A percentile compares a stretch with the other conserved stretches of the same genome.
Conservation (phyloP, 2,113 vertebrate species). For the Dolichallabes microphthalmus region DNA sequence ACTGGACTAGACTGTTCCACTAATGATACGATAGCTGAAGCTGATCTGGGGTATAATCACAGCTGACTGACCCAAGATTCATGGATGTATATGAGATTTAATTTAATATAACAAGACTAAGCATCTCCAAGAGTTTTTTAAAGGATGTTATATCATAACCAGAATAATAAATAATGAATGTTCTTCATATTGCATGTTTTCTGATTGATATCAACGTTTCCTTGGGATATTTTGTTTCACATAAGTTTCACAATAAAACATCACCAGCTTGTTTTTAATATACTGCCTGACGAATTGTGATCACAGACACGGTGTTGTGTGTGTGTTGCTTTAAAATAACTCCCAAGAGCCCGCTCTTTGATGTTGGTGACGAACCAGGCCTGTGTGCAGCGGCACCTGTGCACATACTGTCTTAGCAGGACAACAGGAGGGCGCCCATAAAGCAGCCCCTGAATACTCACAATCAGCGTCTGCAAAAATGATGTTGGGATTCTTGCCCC, state of each 20-base stretch:
- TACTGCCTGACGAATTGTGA: not conserved
- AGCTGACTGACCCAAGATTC: not conserved
- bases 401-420: slow-evolving; percentile 42
- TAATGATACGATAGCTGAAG: slow-evolving; percentile 30
- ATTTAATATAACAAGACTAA: not conserved
- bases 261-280: slow-evolving; percentile 10
- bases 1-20: slow-evolving; percentile 55
- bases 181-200: not conserved
- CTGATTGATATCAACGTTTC: not conserved
- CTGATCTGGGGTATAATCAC: not conserved
- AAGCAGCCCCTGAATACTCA: slow-evolving; percentile 75
- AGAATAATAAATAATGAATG: not conserved
- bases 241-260: not conserved
- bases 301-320: not conserved
- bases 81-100: not conserved
- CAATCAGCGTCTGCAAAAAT: slow-evolving; percentile 98
- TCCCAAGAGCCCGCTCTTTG: slow-evolving; percentile 33
- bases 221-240: not conserved
- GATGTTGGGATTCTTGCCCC: slow-evolving; percentile 98
- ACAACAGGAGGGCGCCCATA: slow-evolving; percentile 48
- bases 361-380: slow-evolving; percentile 37
- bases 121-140: not conserved
- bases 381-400: slow-evolving; percentile 43
- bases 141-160: not conserved
- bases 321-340: not conserved